Evolutionary conservation across 2,888 invertebrate species (phyloP).

Genomic region (Drosophila leonis): DNA sequence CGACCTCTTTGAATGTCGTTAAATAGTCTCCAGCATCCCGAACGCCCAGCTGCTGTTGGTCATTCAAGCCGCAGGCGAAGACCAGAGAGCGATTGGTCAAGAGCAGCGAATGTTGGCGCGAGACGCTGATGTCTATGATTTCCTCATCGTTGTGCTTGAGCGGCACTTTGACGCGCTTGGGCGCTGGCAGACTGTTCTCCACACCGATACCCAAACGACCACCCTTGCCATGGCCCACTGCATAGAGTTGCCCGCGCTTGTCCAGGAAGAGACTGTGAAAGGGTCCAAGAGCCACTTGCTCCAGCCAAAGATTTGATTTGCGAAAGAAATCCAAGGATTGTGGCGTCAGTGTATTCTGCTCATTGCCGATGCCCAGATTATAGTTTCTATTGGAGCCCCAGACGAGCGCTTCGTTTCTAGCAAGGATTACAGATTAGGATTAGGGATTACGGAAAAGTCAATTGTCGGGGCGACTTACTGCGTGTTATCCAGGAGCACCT

Average conservation of each 20-base stretch:
- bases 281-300: conserved; percentile 86
- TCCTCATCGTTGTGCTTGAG: conserved; percentile 76
- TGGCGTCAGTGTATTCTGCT: conserved; percentile 88
- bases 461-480: conserved; percentile 49
- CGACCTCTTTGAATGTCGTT: conserved; percentile 81
- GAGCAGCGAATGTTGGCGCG: conserved; percentile 83
- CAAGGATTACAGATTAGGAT: not conserved
- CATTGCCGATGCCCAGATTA: conserved; percentile 91
- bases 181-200: conserved; percentile 86
- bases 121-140: conserved; percentile 83
- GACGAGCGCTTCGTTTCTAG: conserved; percentile 88
- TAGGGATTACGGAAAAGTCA: not conserved
- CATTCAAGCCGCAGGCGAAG: conserved; percentile 89
- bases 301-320: conserved; percentile 87
- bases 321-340: conserved; percentile 90
- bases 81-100: conserved; percentile 82
- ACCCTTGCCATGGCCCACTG: conserved; percentile 93
- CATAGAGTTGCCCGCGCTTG: conserved; percentile 87
- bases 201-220: conserved; percentile 89
- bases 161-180: conserved; percentile 81
- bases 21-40: conserved; percentile 86
- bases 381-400: conserved; percentile 96
- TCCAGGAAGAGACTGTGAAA: conserved; percentile 84
- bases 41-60: conserved; percentile 88
- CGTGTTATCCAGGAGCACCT: conserved; percentile 40